Evolutionary conservation across 2,113 vertebrate genomes (phyloP).

Genomic region (Spheniscus mendiculus): DNA sequence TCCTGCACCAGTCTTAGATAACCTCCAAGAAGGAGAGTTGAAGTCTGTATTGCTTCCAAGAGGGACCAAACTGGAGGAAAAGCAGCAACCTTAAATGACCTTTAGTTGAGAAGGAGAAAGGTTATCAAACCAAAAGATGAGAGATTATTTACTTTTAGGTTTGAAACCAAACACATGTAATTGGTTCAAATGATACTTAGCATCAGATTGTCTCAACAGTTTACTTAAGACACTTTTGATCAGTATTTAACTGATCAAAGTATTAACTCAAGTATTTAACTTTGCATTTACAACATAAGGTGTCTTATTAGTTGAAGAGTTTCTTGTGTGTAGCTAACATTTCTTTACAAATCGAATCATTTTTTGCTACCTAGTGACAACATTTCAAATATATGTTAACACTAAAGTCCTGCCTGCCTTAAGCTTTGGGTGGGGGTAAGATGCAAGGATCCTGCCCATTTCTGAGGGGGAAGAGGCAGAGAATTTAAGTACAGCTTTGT

Average conservation of each 20-base stretch:
- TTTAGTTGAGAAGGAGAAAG: conserved; percentile 38
- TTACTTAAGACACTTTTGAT: neutral
- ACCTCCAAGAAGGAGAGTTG: neutral
- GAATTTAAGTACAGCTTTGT: neutral
- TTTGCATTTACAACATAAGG: neutral
- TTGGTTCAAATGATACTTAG: neutral
- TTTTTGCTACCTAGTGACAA: neutral
- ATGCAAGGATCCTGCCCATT: neutral
- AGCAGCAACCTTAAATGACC: conserved; percentile 3
- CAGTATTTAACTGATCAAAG: neutral
- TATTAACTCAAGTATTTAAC: neutral
- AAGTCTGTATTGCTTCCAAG: conserved; percentile 24
- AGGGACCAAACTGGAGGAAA: neutral
- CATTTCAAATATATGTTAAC: neutral
- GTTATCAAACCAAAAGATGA: conserved; percentile 39
- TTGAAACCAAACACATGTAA: neutral
- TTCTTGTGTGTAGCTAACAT: neutral
- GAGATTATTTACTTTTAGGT: neutral
- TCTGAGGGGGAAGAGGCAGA: neutral
- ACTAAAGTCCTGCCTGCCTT: neutral
- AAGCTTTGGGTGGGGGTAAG: neutral
- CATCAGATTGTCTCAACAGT: neutral
- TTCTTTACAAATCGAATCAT: neutral
- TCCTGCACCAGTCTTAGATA: neutral
- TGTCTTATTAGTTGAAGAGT: neutral